Percentiles rank a stretch among this genome's conserved stretches.
These are phyloP conservation scores for Eira barbara DNA, from an alignment of 2,113 vertebrate species.

Conservation along the genomic window DNA sequence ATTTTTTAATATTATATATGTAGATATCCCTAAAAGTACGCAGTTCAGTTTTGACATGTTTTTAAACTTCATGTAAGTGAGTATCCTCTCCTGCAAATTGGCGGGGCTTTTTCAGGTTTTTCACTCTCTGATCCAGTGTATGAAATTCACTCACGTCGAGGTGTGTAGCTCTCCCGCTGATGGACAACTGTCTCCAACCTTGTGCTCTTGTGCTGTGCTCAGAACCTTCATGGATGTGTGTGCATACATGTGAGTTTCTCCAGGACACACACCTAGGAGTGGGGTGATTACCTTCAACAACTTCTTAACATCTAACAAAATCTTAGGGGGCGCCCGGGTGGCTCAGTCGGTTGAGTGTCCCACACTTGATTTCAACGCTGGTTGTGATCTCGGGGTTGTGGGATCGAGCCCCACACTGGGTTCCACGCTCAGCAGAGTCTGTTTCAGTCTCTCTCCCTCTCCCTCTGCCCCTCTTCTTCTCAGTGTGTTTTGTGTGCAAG, in stretches of 20 bases:
- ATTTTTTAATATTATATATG: not conserved
- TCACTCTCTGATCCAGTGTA: not conserved
- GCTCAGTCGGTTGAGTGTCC: not conserved
- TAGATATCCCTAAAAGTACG: not conserved
- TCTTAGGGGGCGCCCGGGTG: not conserved
- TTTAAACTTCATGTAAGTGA: not conserved
- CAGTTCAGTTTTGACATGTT: not conserved
- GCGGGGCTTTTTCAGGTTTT: not conserved
- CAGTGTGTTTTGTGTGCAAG: too few species aligned
- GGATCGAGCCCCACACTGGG: not conserved
- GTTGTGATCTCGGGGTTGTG: not conserved
- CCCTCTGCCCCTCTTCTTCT: not conserved
- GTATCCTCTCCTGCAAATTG: not conserved
- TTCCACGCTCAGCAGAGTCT: not conserved
- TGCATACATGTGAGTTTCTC: not conserved
- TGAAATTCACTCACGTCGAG: not conserved
- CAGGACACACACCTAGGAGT: not conserved
- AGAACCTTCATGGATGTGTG: accelerated
- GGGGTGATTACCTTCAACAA: not conserved
- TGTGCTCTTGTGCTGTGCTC: not conserved
- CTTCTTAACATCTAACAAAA: not conserved
- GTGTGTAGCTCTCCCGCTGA: not conserved
- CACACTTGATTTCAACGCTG: not conserved
- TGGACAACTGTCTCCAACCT: not conserved
- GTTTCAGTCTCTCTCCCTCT: not conserved